Conservation (phyloP, 2,113 vertebrate species). For the Scophthalmus maximus region DNA sequence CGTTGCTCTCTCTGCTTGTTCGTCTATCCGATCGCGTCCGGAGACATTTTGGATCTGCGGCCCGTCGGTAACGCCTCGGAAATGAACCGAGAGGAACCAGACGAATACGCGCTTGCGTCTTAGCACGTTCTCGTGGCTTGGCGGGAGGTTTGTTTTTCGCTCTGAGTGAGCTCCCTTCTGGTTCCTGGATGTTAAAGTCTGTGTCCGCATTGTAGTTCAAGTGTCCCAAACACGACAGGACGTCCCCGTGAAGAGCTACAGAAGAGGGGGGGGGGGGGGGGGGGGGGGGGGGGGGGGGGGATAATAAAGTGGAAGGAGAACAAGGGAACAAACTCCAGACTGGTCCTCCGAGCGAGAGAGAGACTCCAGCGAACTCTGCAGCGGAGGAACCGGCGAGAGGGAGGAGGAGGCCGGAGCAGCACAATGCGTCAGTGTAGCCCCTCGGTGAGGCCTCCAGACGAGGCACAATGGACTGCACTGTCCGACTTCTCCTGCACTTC, state of each 20-base stretch:
- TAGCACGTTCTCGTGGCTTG: too few relatives aligned
- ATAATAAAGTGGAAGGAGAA: not conserved
- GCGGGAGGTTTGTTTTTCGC: too few relatives aligned
- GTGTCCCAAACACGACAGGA: too few relatives aligned
- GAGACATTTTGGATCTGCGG: too few relatives aligned
- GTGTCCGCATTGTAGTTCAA: too few relatives aligned
- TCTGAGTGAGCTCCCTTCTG: too few relatives aligned
- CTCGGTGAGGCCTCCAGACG: constrained; percentile 52
- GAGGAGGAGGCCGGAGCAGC: constrained; percentile 31
- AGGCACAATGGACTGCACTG: constrained; percentile 76
- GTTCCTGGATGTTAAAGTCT: too few relatives aligned
- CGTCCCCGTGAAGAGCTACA: not conserved
- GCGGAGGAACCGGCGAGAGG: constrained; percentile 28
- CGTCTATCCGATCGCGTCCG: too few relatives aligned
- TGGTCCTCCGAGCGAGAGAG: constrained; percentile 8
- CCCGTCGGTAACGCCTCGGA: too few relatives aligned
- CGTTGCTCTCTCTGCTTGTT: too few relatives aligned
- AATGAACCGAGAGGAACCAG: too few relatives aligned
- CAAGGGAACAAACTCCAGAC: not conserved
- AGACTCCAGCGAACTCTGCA: constrained; percentile 9
- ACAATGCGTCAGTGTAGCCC: constrained; percentile 73
- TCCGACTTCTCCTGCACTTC: constrained; percentile 55
- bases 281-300: not conserved
- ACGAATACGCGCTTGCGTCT: too few relatives aligned
- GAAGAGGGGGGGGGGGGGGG: not conserved